phyloP scores from a whole-genome alignment of 2,113 vertebrate genomes.

The Hippocampus mohnikei region DNA sequence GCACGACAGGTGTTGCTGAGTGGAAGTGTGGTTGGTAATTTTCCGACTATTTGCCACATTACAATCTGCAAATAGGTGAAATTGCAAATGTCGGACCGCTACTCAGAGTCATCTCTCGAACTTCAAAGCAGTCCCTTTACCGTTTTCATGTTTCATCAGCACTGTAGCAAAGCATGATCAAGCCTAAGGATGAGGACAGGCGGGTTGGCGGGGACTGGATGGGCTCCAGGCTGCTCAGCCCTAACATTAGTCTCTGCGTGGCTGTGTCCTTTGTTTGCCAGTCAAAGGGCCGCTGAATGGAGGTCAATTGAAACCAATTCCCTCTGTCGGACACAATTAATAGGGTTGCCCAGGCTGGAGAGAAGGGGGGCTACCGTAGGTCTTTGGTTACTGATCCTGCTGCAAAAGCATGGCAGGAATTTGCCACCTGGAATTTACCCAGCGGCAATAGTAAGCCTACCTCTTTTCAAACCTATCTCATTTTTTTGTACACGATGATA shows the following conservation, averaged over 20 bases:
- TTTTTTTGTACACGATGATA: constrained; percentile 40
- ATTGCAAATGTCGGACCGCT: no score
- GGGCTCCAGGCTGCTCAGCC: constrained; percentile 62
- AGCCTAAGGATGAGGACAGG: constrained; percentile 45
- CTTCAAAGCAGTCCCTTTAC: constrained; percentile 21
- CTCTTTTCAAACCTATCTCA: constrained; percentile 41
- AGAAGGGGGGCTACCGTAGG: constrained; percentile 42
- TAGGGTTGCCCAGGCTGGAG: constrained; percentile 49
- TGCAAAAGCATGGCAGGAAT: constrained; percentile 66
- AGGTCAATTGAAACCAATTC: constrained; percentile 76
- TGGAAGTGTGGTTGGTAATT: no score
- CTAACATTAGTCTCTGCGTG: constrained; percentile 76
- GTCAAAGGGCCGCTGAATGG: constrained; percentile 72
- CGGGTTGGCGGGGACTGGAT: constrained; percentile 48
- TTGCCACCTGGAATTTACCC: constrained; percentile 63
- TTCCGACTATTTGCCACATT: no score
- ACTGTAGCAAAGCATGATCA: constrained; percentile 61
- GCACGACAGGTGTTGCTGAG: no score
- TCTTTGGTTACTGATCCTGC: constrained; percentile 69
- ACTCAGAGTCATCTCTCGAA: constrained; percentile 19
- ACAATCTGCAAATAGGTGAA: no score
- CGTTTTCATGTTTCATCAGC: constrained; percentile 50
- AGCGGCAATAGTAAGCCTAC: constrained; percentile 56
- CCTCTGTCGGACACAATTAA: constrained; percentile 72
- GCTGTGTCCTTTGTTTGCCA: constrained; percentile 72